phyloP scores from a whole-genome alignment of 2,888 invertebrate genomes.

The Nomada goodeniana region DNA sequence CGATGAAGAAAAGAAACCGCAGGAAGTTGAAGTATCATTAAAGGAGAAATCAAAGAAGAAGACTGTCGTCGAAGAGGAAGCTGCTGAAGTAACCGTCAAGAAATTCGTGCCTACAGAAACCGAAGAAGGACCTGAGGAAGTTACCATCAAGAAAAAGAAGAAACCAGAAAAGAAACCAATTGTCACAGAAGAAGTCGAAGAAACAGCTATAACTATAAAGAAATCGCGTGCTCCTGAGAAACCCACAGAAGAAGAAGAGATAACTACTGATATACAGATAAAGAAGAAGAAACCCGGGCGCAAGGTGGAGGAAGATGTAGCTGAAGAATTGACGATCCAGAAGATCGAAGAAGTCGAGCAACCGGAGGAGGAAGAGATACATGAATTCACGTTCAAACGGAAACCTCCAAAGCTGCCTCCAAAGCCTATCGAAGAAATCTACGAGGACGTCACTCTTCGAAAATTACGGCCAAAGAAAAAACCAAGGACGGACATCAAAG shows the following conservation, averaged over 20 bases:
- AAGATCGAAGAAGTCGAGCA: conserved; percentile 72
- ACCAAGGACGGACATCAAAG: conserved; percentile 88
- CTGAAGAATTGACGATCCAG: conserved; percentile 76
- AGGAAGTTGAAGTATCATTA: conserved; percentile 40
- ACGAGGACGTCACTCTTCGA: conserved; percentile 90
- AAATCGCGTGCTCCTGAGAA: conserved; percentile 71
- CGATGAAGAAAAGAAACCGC: conserved; percentile 78
- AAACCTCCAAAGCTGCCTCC: conserved; percentile 84
- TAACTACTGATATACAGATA: conserved; percentile 70
- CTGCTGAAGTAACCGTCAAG: conserved; percentile 73
- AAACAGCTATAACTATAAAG: conserved; percentile 72
- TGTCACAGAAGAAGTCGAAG: conserved; percentile 69
- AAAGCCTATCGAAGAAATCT: conserved; percentile 86
- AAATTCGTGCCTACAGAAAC: conserved; percentile 66
- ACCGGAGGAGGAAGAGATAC: conserved; percentile 79
- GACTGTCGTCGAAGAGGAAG: conserved; percentile 69
- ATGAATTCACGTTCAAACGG: conserved; percentile 86
- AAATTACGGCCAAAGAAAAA: conserved; percentile 89
- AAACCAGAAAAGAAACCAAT: conserved; percentile 72
- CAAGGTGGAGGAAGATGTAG: conserved; percentile 80
- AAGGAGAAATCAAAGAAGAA: conserved; percentile 72
- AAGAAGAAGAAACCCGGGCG: conserved; percentile 80
- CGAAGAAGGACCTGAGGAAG: conserved; percentile 73
- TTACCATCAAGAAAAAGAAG: conserved; percentile 69
- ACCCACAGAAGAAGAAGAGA: conserved; percentile 74